phyloP scores from a whole-genome alignment of 2,113 vertebrate species.

The Noctilio leporinus region DNA sequence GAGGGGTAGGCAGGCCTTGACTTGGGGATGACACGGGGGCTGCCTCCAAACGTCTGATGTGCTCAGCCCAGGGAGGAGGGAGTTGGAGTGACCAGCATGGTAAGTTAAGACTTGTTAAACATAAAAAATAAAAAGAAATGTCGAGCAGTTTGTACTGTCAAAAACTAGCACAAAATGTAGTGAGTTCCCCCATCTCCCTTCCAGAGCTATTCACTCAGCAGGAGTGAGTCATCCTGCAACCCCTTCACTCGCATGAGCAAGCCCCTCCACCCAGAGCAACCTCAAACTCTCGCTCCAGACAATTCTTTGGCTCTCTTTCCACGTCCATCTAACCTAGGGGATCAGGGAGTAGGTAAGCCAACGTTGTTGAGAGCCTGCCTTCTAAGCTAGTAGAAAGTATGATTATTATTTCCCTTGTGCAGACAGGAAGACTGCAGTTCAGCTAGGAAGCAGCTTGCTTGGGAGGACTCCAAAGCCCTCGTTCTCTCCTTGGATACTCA shows the following conservation, averaged over 20 bases:
- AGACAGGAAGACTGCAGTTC: not conserved
- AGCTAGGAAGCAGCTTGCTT: not conserved
- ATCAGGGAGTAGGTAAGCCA: not conserved
- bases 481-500: not conserved
- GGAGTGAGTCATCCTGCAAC: not conserved
- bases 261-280: not conserved
- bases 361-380: not conserved
- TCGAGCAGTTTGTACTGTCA: not conserved
- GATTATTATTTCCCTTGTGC: not conserved
- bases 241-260: not conserved
- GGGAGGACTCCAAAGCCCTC: not conserved
- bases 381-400: not conserved
- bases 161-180: not conserved
- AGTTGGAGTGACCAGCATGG: not conserved
- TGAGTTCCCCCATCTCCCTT: not conserved
- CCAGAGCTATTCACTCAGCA: not conserved
- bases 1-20: not conserved
- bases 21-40: not conserved
- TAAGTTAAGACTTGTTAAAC: not conserved
- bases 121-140: not conserved
- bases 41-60: not conserved
- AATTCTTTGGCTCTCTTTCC: not conserved
- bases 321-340: not conserved
- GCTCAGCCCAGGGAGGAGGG: not conserved
- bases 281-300: not conserved